phyloP scores from a whole-genome alignment of 2,797 vertebrate genomes.

The Amphiprion clarkii region DNA sequence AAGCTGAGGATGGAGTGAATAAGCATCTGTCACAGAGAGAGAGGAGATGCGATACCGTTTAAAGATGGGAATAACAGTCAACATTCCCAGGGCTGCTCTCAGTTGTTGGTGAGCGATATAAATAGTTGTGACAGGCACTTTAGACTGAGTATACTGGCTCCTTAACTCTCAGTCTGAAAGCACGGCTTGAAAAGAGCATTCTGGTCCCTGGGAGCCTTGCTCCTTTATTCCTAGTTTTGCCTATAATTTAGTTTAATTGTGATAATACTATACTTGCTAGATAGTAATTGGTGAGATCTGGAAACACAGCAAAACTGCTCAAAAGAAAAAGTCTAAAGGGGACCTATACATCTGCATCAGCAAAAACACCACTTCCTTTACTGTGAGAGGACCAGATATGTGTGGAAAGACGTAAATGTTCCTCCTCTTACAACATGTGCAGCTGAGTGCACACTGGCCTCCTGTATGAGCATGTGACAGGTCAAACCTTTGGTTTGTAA shows the following conservation, averaged over 20 bases:
- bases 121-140: not conserved
- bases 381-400: not conserved
- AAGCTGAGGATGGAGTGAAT: not conserved
- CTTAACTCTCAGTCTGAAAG: not conserved
- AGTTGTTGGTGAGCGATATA: not conserved
- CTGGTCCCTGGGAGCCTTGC: not conserved
- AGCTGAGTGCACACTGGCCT: no score
- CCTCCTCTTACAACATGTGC: no score
- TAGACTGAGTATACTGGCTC: not conserved
- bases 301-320: not conserved
- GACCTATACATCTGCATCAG: no score
- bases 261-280: not conserved
- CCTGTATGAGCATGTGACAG: no score
- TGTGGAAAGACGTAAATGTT: no score
- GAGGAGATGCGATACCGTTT: not conserved
- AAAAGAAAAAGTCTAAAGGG: no score
- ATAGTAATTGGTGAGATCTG: not conserved
- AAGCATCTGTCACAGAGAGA: not conserved
- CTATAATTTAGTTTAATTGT: not conserved
- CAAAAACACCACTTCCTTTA: not conserved
- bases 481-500: not conserved
- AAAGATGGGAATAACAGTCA: no score
- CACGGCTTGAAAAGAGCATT: not conserved
- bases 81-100: not conserved
- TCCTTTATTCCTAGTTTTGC: not conserved